Base-by-base conservation (phyloP, 1,140 invertebrate species). In the Scaptodrosophila lebanonensis region DNA sequence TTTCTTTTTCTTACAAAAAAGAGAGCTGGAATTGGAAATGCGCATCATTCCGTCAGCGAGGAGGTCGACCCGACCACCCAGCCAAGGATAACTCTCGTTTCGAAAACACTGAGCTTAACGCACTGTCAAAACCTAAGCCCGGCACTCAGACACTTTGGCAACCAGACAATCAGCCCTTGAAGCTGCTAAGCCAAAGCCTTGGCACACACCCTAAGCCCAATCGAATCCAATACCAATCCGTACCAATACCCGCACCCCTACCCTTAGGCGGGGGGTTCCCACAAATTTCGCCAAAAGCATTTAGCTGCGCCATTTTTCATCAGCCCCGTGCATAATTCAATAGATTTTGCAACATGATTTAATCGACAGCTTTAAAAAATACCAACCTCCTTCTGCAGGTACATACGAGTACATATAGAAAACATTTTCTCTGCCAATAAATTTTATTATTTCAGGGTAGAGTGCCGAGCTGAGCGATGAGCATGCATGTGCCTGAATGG, bases 351-450 rank as follows among this genome's bases (percentile, higher is more conserved):
- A 59, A 48, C n/a, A 20, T 43, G 51, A 58, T 77, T 68, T 75
- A 77, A 79, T 77, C 64, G 73, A 79, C 73, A 79, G 73, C 68
- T 73, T 60, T 47, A 61, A 54, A 79, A 72, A 71, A 73, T 72
- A 62, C 43, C 38, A 54, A 58, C 59, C 45, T 62, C 40, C 61
- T 51, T 57, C 48, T 57, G 38, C 52, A 63, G 47, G 59, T 66
- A 22, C 18, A 11, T 16, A 47, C 22, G 29, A 16, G 15, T 51
- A 51, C 45, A 65, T 20, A 50, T 39, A 57, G 47, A 66, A 47
- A 51, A 72, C 54, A 69, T 79, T 79, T 77, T 73, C 57, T 65
- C 59, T 71, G 44, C 56, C 75, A 77, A 65, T 77, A 72, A 73
- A 79, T 73, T 77, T 73, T 59, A 77, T 77, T 77, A 66, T 30